Evolutionary conservation across 1,140 invertebrate species (phyloP), one percentile per base, ranked within the genome.

Genomic region (Pararge aegeria): DNA sequence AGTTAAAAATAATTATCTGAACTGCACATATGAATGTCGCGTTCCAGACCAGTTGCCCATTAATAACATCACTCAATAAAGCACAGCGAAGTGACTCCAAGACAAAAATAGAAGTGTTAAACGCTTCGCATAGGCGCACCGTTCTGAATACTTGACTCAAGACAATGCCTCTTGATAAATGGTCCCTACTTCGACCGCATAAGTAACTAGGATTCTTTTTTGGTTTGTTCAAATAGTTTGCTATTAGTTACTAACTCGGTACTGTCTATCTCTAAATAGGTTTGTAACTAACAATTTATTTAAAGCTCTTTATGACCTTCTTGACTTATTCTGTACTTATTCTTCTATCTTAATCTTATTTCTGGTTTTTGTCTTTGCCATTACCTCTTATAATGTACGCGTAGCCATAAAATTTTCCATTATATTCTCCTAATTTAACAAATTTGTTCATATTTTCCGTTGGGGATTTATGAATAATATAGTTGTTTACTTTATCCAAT

Each of bases 41-140:
- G n/a, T 24, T 24, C 44, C 16, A 30, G 19, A 56, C 19, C 16
- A 37, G 30, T 61, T 29, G 12, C n/a, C 44, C 59, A 51, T 54
- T 55, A 70, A 69, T 75, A 74, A 72, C 72, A 70, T 74, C 67
- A 79, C 53, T 67, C 57, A 56, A 70, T 74, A 71, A 68, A 66
- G 50, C 68, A 73, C 70, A 51, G 37, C 60, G 64, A 44, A 64
- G 58, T 67, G 71, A 71, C 68, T 67, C 60, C 64, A 52, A 50
- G 60, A 75, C 78, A 68, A 74, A 78, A 81, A 83, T 83, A 85
- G 80, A 85, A 85, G 82, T 84, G 76, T 80, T 71, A 78, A 79
- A 82, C 78, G 70, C 64, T 71, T 78, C 63, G 61, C 71, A 78
- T 78, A 68, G 66, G 63, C 70, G 57, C 27, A 62, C 55, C 55